Evolutionary conservation across 2,888 invertebrate species (phyloP).

Genomic region (Acholoe squamosa): DNA sequence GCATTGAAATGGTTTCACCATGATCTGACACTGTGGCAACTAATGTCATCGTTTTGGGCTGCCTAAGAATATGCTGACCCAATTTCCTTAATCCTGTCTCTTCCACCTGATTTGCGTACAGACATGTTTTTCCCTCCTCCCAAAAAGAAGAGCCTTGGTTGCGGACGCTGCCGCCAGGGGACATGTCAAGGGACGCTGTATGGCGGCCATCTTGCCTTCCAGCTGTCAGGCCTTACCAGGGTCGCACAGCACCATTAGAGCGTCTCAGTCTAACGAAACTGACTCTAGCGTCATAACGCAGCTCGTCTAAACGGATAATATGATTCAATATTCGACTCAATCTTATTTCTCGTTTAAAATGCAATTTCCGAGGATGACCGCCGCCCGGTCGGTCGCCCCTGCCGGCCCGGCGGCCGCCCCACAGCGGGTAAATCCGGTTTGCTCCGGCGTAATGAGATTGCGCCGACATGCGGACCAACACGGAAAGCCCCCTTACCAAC

Average conservation of each 20-base stretch:
- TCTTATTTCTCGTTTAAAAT: conserved; percentile 65
- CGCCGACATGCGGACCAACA: conserved; percentile 53
- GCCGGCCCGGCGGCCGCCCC: conserved; percentile 37
- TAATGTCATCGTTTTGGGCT: too few species aligned
- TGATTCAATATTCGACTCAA: conserved; percentile 64
- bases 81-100: neutral
- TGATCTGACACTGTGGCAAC: too few species aligned
- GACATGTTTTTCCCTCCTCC: neutral
- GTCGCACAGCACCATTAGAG: neutral
- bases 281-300: conserved; percentile 61
- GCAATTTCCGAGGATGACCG: conserved; percentile 49
- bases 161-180: conserved; percentile 20
- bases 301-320: conserved; percentile 65
- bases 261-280: conserved; percentile 32
- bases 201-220: conserved; percentile 46
- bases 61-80: neutral
- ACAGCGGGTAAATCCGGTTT: conserved; percentile 59
- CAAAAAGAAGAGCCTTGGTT: neutral
- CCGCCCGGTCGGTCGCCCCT: neutral
- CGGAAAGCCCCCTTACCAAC: neutral
- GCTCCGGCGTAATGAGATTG: conserved; percentile 51
- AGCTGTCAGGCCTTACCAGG: conserved; percentile 25
- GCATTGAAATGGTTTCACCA: too few species aligned
- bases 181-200: conserved; percentile 3
- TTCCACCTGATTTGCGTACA: neutral